Evolutionary conservation across 2,797 vertebrate genomes (phyloP), one percentile per base, ranked within the genome.

Genomic region (Poecilia gillii): DNA sequence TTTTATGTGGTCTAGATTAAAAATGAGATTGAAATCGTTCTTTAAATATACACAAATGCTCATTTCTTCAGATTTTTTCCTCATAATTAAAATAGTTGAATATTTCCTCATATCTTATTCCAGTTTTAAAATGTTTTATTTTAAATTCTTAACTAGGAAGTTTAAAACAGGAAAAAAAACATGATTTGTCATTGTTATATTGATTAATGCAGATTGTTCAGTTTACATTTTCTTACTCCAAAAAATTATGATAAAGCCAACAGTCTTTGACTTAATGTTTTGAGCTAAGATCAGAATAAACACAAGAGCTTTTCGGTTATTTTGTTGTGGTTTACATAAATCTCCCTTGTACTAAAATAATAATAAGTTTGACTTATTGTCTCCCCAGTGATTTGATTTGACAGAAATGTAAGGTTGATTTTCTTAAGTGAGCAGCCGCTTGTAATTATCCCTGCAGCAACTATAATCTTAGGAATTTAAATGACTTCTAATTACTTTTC

Each of bases 401-500:
- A 72, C 80, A 76, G 59, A 72, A 51, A n/a, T 78, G 79, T 81
- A n/a, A 57, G 55, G 76, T 68, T 36, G 73, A 85, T 57, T 81
- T 51, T 81, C 72, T 84, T 79, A 77, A 73, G 16, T 45, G 55
- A 82, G 70, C 84, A 86, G 78, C 75, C 11, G 76, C 78, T 86
- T 64, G 68, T 23, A 79, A 85, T 77, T 81, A 66, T 80, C 73
- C 77, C 81, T 83, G 81, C 75, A 82, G 70, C 75, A 41, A 84
- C 68, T 74, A 75, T 76, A 86, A 84, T 88, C 80, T 83, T 83
- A 82, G 83, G 83, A 74, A 90, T 81, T 88, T 72, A 12, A 86
- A 89, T 90, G 84, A 77, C 73, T 81, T 88, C 59, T 73, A 87
- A 90, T 90, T 89, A 79, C 75, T 83, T 87, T 76, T 77, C 71